Evolutionary conservation across 1,140 invertebrate species (phyloP).

Genomic region (Hyphantria cunea): DNA sequence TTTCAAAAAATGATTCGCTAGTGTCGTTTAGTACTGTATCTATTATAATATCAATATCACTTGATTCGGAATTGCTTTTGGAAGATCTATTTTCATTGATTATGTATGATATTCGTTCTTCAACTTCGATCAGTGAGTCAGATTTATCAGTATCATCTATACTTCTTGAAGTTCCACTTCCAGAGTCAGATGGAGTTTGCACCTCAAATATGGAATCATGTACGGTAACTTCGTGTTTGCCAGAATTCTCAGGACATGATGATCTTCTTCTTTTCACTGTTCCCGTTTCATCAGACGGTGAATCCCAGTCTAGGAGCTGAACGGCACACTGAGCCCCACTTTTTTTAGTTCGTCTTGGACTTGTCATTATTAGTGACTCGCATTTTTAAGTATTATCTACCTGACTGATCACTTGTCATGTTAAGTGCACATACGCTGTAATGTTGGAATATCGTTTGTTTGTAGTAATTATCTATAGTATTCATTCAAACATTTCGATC

Average conservation of each 20-base stretch:
- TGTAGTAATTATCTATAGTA: conserved; percentile 34
- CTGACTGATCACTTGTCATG: conserved; percentile 12
- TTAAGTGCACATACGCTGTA: conserved; percentile 16
- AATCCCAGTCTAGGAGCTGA: conserved; percentile 85
- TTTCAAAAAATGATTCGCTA: conserved; percentile 39
- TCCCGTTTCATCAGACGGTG: conserved; percentile 85
- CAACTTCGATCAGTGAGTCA: conserved; percentile 67
- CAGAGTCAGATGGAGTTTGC: conserved; percentile 66
- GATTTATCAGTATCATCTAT: conserved; percentile 61
- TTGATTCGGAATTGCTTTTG: conserved; percentile 71
- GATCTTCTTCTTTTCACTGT: conserved; percentile 84
- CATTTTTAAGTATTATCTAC: conserved; percentile 54
- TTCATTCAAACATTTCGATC: conserved; percentile 39
- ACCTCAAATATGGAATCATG: conserved; percentile 61
- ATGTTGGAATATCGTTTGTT: conserved; percentile 56
- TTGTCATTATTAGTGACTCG: conserved; percentile 73
- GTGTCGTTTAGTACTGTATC: conserved; percentile 64
- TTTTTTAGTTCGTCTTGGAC: conserved; percentile 75
- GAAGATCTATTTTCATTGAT: conserved; percentile 75
- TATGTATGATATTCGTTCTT: conserved; percentile 75
- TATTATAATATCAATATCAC: conserved; percentile 70
- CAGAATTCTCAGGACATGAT: conserved; percentile 75
- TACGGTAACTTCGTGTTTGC: conserved; percentile 37
- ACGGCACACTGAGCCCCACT: conserved; percentile 59
- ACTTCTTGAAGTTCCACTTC: conserved; percentile 62